Evolutionary conservation across 92 coral and sea anemone genomes (phyloP), one percentile per base, ranked within the genome.

Genomic region (Zoanthus sociatus): DNA sequence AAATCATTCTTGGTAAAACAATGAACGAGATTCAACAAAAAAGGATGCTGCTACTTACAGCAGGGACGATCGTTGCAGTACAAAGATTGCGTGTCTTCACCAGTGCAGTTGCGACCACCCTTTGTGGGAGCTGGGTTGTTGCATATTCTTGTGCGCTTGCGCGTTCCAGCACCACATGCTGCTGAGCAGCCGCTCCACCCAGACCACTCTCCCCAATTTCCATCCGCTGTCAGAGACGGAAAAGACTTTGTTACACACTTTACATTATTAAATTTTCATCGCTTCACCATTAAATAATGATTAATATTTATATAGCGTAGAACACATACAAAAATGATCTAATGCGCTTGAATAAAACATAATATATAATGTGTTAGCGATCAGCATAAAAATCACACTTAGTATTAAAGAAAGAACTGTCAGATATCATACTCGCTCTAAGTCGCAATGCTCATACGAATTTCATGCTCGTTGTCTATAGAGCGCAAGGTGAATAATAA

Each of bases 131-230:
- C 46, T 30, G 85, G 85, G 12, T 46, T 81, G 58, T 81, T 64
- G 33, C 85, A 81, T 18, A 81, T 64, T 30, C 85, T 81, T 18
- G 54, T 64, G 85, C 85, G 85, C 75, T 54, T 81, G 85, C 85
- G 85, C 31, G 85, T 81, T 14, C 85, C 85, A 48, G 74, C 45
- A 42, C 85, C 85, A 68, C 85, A 81, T 16, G 74, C 74, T 5
- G 14, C 85, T n/a, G 85, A 81, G 45, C 85, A 81, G 12, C 46
- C 85, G 0, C 74, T 44, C 85, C 85, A 81, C 2, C 85, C 85
- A 30, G 85, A 81, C 85, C 85, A 81, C 75, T 81, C 85, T 50
- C 74, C 85, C 85, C 85, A 81, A 60, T 81, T 81, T 15, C 85
- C 85, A n/a, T 81, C 85, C 44, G 85, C 85, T 81, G 47, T 9